phyloP scores from a whole-genome alignment of 2,888 invertebrate species.

The Hecatera dysodea region DNA sequence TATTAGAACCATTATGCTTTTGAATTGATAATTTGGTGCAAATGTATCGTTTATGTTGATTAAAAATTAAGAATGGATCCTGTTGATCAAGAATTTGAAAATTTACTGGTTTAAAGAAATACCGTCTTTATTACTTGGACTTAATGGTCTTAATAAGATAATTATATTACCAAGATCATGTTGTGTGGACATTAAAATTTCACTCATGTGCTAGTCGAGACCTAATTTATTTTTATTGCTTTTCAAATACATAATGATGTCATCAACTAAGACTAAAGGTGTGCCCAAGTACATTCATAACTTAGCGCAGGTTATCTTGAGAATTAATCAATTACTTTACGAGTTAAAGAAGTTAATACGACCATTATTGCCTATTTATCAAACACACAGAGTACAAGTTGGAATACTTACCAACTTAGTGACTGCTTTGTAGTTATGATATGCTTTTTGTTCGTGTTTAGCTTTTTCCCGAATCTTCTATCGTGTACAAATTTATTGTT shows the following conservation, averaged over 20 bases:
- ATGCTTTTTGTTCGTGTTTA: neutral
- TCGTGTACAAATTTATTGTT: too few relatives aligned
- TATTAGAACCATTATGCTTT: slow-evolving; percentile 58
- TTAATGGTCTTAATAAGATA: slow-evolving; percentile 30
- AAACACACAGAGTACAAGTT: neutral
- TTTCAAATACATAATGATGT: slow-evolving; percentile 41
- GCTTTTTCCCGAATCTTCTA: too few relatives aligned
- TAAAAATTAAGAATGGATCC: slow-evolving; percentile 46
- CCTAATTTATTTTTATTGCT: slow-evolving; percentile 54
- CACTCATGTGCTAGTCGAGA: slow-evolving; percentile 25
- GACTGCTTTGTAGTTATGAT: neutral
- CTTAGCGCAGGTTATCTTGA: slow-evolving; percentile 1
- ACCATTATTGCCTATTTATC: slow-evolving; percentile 25
- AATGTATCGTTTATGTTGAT: slow-evolving; percentile 65
- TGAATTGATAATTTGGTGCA: slow-evolving; percentile 55
- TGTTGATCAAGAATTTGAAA: slow-evolving; percentile 44
- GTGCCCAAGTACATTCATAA: slow-evolving; percentile 21
- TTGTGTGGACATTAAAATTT: slow-evolving; percentile 23
- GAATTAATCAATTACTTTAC: slow-evolving; percentile 28
- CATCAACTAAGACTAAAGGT: slow-evolving; percentile 29
- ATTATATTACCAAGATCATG: slow-evolving; percentile 25
- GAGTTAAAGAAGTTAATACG: slow-evolving; percentile 7
- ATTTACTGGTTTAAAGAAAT: slow-evolving; percentile 41
- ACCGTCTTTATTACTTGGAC: slow-evolving; percentile 32
- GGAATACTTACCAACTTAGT: neutral